These are phyloP conservation scores for Monochamus alternatus DNA, from an alignment of 2,888 invertebrate genomes.

Conservation along the genomic window DNA sequence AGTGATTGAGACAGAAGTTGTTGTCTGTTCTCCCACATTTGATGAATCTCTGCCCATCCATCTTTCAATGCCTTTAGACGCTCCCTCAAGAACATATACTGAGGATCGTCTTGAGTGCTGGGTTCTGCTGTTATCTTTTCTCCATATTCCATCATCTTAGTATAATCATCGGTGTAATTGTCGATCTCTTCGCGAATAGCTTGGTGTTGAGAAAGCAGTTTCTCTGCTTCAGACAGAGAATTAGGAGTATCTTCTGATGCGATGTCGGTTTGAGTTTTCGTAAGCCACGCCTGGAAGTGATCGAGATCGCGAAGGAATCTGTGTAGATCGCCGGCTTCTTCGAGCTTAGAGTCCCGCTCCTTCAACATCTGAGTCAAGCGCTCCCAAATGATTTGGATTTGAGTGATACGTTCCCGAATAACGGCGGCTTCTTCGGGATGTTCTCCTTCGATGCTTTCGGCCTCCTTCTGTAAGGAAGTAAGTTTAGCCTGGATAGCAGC, in stretches of 20 bases:
- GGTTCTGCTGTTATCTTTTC: conserved; percentile 93
- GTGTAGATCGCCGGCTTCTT: conserved; percentile 99
- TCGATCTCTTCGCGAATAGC: conserved; percentile 99
- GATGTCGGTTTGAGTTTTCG: conserved; percentile 99
- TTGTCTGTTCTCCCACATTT: conserved; percentile 99
- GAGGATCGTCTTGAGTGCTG: conserved; percentile 94
- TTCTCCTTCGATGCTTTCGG: conserved; percentile 90
- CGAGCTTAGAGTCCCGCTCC: conserved; percentile 97
- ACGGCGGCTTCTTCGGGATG: conserved; percentile 95
- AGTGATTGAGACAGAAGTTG: conserved; percentile 94
- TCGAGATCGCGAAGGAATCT: conserved; percentile 98
- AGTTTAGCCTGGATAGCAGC: conserved; percentile 99
- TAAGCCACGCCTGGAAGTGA: conserved; percentile 96
- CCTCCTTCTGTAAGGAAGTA: conserved; percentile 94
- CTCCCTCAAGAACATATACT: conserved; percentile 99
- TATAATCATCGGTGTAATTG: conserved; percentile 98
- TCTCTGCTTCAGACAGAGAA: conserved; percentile 96
- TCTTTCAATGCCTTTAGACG: conserved; percentile 97
- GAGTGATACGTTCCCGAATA: conserved; percentile 91
- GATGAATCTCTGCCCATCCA: conserved; percentile 99
- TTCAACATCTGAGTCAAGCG: conserved; percentile 95
- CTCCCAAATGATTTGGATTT: conserved; percentile 94
- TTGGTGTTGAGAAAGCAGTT: conserved; percentile 96
- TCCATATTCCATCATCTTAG: conserved; percentile 98
- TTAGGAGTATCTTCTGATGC: conserved; percentile 97